Base-by-base conservation (phyloP, 1,140 invertebrate species). In the Lucilia sericata region DNA sequence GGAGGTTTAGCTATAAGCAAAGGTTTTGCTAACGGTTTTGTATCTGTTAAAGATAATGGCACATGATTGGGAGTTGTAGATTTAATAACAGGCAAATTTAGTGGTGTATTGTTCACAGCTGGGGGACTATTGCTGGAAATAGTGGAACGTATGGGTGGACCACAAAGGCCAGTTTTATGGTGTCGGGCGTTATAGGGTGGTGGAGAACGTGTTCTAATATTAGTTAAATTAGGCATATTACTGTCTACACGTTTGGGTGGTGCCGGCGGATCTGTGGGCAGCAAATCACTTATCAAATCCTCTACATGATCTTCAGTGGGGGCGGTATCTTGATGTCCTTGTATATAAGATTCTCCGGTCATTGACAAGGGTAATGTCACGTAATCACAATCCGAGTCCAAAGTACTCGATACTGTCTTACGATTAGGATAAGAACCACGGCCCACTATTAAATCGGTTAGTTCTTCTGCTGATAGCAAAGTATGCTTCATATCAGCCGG, bases 381-480 rank as follows among this genome's bases (percentile, higher is more conserved):
- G 88, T 97, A 97, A 89, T 97, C 96, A 17, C 96, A 96, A 86
- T 97, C 96, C 1, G 96, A 97, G 88, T 97, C 96, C 87, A 97
- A 93, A 0, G 95, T 96, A 74, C 94, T 94, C 86, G 96, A 96
- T 30, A 97, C 95, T 0, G 95, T 96, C 86, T 96, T 95, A 49
- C 94, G 92, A 60, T 94, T 95, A 7, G 96, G 96, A 92, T 96
- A 96, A 14, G 93, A 92, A 13, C 93, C 93, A 19, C 95, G 92
- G 0, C 95, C 95, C 2, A 96, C 96, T 82, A 97, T 97, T 30
- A 97, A 88, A 88, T 96, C 95, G 12, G 95, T 96, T 5, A 96
- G 90, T 90, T 97, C 96, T 86, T 95, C 95, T 19, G 96, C 96
- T 19, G 95, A 95, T 5, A 97, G 91, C 74, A 96, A 90, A 49